Conservation (phyloP, 2,113 vertebrate species). For the Corythornis cristatus region DNA sequence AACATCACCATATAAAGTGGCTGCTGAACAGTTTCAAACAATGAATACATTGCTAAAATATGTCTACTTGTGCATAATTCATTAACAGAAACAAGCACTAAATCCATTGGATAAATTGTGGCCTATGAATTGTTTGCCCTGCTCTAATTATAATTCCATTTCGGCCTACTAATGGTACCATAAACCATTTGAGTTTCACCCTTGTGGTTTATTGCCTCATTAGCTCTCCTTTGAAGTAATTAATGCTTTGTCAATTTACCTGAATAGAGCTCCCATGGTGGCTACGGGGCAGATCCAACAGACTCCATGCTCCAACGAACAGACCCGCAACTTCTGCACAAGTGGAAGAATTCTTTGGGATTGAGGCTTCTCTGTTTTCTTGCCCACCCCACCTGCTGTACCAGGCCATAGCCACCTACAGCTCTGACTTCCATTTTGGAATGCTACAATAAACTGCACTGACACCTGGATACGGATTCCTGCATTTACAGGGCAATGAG, state of each 20-base stretch:
- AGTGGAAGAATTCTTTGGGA: background rate
- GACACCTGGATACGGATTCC: background rate
- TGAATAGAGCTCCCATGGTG: conserved; percentile 22
- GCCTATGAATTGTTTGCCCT: conserved; percentile 54
- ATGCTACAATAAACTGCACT: background rate
- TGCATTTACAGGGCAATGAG: background rate
- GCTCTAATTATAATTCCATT: conserved; percentile 66
- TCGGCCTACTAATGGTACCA: conserved; percentile 40
- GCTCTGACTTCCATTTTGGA: background rate
- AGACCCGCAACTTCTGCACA: conserved; percentile 4
- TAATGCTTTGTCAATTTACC: conserved; percentile 50
- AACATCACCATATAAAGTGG: background rate
- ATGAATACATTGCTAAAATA: conserved; percentile 58
- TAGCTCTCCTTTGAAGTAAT: conserved; percentile 61
- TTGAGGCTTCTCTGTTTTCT: background rate
- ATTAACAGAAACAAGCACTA: conserved; percentile 66
- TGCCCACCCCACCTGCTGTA: background rate
- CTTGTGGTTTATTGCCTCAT: conserved; percentile 48
- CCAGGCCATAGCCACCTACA: background rate
- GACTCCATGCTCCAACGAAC: background rate
- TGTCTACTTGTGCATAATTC: conserved; percentile 62
- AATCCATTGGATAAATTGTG: conserved; percentile 67
- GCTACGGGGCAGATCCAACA: conserved; percentile 36
- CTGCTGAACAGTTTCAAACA: conserved; percentile 46
- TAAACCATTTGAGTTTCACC: conserved; percentile 41